These are phyloP conservation scores for Cancer borealis DNA, from an alignment of 2,888 invertebrate genomes.

Conservation along the genomic window DNA sequence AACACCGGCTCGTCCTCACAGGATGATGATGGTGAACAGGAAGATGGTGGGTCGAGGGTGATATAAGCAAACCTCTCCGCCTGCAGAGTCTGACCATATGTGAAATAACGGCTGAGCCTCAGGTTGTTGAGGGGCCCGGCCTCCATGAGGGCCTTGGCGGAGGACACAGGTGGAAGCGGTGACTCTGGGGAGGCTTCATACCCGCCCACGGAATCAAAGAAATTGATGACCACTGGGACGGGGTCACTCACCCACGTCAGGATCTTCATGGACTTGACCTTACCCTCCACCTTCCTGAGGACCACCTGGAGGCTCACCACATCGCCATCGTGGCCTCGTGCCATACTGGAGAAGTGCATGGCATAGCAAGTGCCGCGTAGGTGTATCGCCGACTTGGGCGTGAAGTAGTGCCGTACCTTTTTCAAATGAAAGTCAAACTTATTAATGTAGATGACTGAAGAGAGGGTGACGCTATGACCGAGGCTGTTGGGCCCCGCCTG, in stretches of 20 bases:
- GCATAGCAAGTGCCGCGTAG: constrained; percentile 26
- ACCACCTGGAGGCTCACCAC: constrained; percentile 26
- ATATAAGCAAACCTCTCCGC: constrained; percentile 69
- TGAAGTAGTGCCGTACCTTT: constrained; percentile 48
- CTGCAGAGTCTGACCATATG: constrained; percentile 63
- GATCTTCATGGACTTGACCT: constrained; percentile 47
- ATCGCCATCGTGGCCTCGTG: neutral
- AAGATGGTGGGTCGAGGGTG: constrained; percentile 48
- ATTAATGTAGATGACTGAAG: constrained; percentile 62
- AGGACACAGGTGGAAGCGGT: neutral
- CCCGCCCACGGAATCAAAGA: constrained; percentile 29
- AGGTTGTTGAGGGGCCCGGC: neutral
- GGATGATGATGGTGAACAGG: neutral
- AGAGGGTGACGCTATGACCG: neutral
- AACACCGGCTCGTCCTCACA: constrained; percentile 1
- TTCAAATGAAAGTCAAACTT: constrained; percentile 59
- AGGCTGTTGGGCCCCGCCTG: neutral
- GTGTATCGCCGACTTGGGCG: constrained; percentile 24
- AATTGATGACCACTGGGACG: constrained; percentile 44
- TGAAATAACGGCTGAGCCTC: constrained; percentile 40
- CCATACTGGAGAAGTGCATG: neutral
- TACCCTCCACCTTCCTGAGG: neutral
- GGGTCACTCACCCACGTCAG: constrained; percentile 66
- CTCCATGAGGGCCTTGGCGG: constrained; percentile 46
- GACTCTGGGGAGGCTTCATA: neutral